Evolutionary conservation across 2,888 invertebrate genomes (phyloP).

Genomic region (Exocentrus adspersus): DNA sequence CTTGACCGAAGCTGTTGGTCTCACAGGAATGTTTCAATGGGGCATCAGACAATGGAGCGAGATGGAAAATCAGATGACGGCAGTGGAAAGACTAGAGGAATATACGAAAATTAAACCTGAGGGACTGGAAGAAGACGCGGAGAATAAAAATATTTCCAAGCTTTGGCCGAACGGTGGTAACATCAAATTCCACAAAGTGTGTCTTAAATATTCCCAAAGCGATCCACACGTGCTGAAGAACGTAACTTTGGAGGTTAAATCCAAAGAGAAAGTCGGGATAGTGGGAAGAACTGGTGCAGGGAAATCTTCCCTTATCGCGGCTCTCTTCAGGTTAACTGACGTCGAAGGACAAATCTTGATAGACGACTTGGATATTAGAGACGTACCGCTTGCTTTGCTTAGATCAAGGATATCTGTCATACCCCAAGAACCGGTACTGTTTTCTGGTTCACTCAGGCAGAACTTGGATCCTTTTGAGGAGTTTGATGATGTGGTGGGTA

Average conservation of each 20-base stretch:
- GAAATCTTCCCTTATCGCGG: conserved; percentile 79
- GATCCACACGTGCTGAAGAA: conserved; percentile 81
- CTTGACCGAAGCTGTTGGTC: conserved; percentile 78
- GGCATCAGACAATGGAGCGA: conserved; percentile 87
- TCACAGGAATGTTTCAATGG: conserved; percentile 75
- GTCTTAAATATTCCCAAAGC: conserved; percentile 75
- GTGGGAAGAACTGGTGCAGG: conserved; percentile 88
- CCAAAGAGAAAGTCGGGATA: conserved; percentile 79
- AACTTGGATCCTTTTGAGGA: conserved; percentile 53
- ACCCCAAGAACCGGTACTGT: conserved; percentile 86
- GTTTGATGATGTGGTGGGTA: conserved; percentile 44
- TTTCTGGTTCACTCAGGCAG: conserved; percentile 72
- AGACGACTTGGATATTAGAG: conserved; percentile 77
- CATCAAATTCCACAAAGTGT: conserved; percentile 74
- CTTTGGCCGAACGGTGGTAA: conserved; percentile 79
- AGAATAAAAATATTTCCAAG: conserved; percentile 65
- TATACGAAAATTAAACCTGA: conserved; percentile 51
- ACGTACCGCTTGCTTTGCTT: conserved; percentile 79
- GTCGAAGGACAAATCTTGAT: conserved; percentile 82
- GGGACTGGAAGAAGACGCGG: conserved; percentile 45
- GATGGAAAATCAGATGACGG: conserved; percentile 68
- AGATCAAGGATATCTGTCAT: conserved; percentile 83
- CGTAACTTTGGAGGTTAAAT: conserved; percentile 72
- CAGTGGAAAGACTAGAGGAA: conserved; percentile 49
- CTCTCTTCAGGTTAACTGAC: conserved; percentile 83